Percentiles rank a stretch among this genome's conserved stretches.
Conservation (phyloP, 2,888 invertebrate species). For the Anthoptus insignis region DNA sequence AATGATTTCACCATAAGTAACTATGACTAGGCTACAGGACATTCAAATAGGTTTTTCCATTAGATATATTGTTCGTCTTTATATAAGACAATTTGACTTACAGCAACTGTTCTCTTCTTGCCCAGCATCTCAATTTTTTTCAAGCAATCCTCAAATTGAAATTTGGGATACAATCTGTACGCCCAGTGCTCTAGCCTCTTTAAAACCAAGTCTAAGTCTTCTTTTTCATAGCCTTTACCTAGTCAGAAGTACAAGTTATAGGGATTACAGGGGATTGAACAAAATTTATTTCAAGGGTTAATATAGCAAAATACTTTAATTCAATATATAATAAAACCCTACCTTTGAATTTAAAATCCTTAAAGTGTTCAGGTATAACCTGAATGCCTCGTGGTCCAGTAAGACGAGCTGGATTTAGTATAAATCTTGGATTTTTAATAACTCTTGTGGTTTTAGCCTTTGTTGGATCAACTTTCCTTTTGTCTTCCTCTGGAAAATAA, state of each 20-base stretch:
- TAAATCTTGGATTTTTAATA: conserved; percentile 89
- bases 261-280: no score
- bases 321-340: no score
- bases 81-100: no score
- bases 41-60: no score
- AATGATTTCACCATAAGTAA: no score
- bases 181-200: conserved; percentile 97
- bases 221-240: conserved; percentile 93
- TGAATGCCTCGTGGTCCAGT: conserved; percentile 94
- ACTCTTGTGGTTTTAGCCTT: conserved; percentile 83
- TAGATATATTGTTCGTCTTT: no score
- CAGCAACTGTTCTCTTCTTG: conserved; percentile 92
- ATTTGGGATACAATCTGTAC: conserved; percentile 96
- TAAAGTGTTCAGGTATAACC: conserved; percentile 92
- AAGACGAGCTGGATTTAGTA: conserved; percentile 90
- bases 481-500: conserved; percentile 75
- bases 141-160: conserved; percentile 95
- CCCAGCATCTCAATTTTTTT: conserved; percentile 92
- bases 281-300: no score
- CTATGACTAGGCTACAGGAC: no score
- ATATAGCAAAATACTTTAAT: no score
- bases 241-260: no score
- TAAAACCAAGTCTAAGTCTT: conserved; percentile 93
- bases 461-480: conserved; percentile 71
- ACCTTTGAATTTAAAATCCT: conserved; percentile 93